Conservation (phyloP, 2,888 invertebrate species). For the Rhyacophila evoluta region DNA sequence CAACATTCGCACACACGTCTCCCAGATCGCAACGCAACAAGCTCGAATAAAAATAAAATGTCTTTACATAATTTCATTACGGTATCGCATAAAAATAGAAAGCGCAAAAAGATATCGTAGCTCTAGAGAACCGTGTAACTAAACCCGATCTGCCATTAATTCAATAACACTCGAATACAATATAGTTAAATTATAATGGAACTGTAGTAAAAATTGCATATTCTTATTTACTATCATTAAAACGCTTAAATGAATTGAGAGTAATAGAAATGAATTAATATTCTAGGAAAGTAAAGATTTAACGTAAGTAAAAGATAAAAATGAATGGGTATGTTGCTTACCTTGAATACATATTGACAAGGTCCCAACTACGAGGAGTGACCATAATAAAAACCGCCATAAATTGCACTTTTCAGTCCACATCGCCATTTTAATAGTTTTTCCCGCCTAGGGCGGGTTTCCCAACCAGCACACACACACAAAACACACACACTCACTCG, state of each 20-base stretch:
- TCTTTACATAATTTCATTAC: slow-evolving; percentile 73
- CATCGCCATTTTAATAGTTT: slow-evolving; percentile 61
- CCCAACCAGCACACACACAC: slow-evolving; percentile 63
- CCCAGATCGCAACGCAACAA: slow-evolving; percentile 46
- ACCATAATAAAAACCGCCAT: slow-evolving; percentile 70
- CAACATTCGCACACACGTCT: slow-evolving; percentile 45
- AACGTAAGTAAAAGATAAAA: too few relatives aligned
- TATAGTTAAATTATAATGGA: too few relatives aligned
- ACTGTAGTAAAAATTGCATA: too few relatives aligned
- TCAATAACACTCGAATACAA: too few relatives aligned
- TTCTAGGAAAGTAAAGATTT: too few relatives aligned
- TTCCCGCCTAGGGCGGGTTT: slow-evolving; percentile 63
- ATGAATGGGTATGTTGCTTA: slow-evolving; percentile 59
- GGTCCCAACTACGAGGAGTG: slow-evolving; percentile 65
- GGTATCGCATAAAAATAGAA: slow-evolving; percentile 70
- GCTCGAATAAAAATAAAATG: slow-evolving; percentile 59
- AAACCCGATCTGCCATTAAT: background rate
- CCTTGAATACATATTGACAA: slow-evolving; percentile 64
- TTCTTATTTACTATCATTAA: too few relatives aligned
- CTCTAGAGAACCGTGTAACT: background rate
- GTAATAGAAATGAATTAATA: too few relatives aligned
- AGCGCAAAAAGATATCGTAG: slow-evolving; percentile 55
- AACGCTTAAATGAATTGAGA: too few relatives aligned
- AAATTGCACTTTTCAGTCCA: slow-evolving; percentile 68
- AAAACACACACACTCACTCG: slow-evolving; percentile 70